Percentiles rank a stretch among this genome's conserved stretches.
Evolutionary conservation across 2,113 vertebrate species (phyloP).

Genomic region (Eidolon helvum): DNA sequence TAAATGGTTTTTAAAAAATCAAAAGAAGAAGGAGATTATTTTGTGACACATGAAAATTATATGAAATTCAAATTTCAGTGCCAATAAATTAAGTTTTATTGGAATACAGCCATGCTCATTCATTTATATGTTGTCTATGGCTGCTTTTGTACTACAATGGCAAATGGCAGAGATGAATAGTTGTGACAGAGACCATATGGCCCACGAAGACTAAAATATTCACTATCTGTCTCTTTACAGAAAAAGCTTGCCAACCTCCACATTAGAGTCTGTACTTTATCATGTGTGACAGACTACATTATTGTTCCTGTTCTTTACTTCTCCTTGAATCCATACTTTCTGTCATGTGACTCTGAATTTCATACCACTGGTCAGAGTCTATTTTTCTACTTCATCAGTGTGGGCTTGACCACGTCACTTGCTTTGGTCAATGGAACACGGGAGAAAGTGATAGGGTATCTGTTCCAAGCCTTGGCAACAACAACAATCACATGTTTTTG

Average conservation of each 20-base stretch:
- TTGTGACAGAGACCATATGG: neutral
- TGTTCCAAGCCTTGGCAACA: neutral
- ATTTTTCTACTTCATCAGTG: slow-evolving; percentile 5
- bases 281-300: neutral
- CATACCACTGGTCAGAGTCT: neutral
- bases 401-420: neutral
- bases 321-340: neutral
- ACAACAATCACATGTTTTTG: neutral
- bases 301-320: neutral
- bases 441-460: neutral
- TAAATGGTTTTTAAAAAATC: neutral
- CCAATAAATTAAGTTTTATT: neutral
- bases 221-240: neutral
- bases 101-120: neutral
- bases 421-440: neutral
- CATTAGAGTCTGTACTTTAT: neutral
- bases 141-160: neutral
- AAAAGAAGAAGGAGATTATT: neutral
- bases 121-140: neutral
- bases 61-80: slow-evolving; percentile 40
- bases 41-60: neutral
- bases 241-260: neutral
- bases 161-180: neutral
- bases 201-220: slow-evolving; percentile 4
- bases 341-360: slow-evolving; percentile 3